Evolutionary conservation across 2,113 vertebrate genomes (phyloP), one percentile per base, ranked within the genome.

Genomic region (Taxidea taxus): DNA sequence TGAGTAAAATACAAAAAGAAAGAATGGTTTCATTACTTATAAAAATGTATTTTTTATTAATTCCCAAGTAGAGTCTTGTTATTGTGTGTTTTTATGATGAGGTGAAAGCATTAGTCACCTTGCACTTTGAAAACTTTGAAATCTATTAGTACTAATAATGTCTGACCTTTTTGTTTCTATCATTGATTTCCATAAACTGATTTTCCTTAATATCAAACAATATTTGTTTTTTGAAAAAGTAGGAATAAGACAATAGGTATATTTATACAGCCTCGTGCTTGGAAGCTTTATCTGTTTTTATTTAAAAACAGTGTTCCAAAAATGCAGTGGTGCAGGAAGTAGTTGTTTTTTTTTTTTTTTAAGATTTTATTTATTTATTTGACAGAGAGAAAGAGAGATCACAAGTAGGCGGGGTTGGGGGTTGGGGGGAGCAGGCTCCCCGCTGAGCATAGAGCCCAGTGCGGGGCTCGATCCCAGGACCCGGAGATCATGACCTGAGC

Each of bases 171-270:
- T 81, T 78, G 27, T 92, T 92, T 78, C 42, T 84, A 3, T 83
- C 80, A 60, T 29, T 70, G 18, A 51, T 80, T 91, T 78, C 31
- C 21, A 42, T 92, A 90, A 81, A 23, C 23, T 87, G 23, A 74
- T 84, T 96, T 96, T 96, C 39, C 44, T 97, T 88, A 27, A 27
- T 82, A 89, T 23, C 51, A 87, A 70, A 66, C 31, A 93, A 1
- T 87, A 62, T 68, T 74, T 58, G 37, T 82, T 66, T 75, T 66
- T 85, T 87, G 56, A 84, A 95, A 86, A 86, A 74, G 44, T 42
- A 80, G 68, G 51, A 90, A 58, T 86, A 81, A 87, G 75, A 81
- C 39, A 82, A 0, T 86, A 75, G 29, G 4, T 70, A 20, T 78
- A 62, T 83, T 91, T 93, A 60, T 77, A 90, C 49, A 16, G 56